phyloP scores from a whole-genome alignment of 2,888 invertebrate species.

The Tuta absoluta region DNA sequence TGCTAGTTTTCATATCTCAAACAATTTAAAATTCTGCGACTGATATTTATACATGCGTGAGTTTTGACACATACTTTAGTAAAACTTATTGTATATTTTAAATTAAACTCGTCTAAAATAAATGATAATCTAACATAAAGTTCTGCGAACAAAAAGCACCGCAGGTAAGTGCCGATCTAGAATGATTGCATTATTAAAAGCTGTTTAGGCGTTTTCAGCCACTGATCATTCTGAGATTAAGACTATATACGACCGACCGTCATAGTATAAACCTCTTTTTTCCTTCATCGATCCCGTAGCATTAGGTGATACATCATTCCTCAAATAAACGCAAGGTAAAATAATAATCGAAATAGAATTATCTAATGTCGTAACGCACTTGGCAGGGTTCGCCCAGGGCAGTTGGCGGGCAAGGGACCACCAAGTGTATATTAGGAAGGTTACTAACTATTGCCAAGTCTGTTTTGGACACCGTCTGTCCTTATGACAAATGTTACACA shows the following conservation, averaged over 20 bases:
- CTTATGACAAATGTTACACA: conserved; percentile 19
- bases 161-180: no score
- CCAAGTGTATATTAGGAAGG: conserved; percentile 29
- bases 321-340: conserved; percentile 76
- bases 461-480: conserved; percentile 15
- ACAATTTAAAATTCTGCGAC: no score
- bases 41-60: no score
- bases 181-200: no score
- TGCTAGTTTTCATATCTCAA: background rate
- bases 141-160: no score
- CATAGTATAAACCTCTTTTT: background rate
- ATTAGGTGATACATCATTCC: conserved; percentile 72
- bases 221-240: no score
- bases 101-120: no score
- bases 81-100: no score
- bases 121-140: no score
- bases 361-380: conserved; percentile 72
- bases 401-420: conserved; percentile 29
- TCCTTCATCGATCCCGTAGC: conserved; percentile 34
- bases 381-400: conserved; percentile 55
- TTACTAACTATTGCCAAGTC: conserved; percentile 26
- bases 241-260: no score
- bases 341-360: conserved; percentile 79
- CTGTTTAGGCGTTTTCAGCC: no score
- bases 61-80: no score